Evolutionary conservation across 2,888 invertebrate genomes (phyloP), one percentile per base, ranked within the genome.

Genomic region (Eristalis arbustorum): DNA sequence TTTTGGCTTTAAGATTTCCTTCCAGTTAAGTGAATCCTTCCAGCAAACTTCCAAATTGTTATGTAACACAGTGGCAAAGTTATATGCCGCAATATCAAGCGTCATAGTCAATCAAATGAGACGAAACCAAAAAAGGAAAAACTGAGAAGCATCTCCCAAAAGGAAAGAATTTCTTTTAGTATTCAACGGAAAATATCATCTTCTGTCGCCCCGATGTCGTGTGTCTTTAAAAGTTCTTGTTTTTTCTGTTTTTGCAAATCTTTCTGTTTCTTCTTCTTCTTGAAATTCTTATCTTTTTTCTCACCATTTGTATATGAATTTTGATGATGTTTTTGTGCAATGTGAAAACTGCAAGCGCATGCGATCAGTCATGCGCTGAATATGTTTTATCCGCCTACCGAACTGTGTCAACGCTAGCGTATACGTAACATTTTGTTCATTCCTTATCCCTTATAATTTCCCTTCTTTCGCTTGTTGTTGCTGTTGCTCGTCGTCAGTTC

Each of bases 291-390:
- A 23, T 77, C 42, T 14, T 28, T 59, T 42, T 22, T 40, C 56
- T 77, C 71, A 84, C 64, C 72, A 63, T 63, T 64, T 72, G 67
- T 64, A 84, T 31, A 85, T 56, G 68, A 69, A 77, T 40, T 76
- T 72, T 73, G 37, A 72, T 84, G 79, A 84, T 73, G 62, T 76
- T 84, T 64, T 76, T 82, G 71, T 83, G 87, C 87, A 87, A 75
- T 57, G 72, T 79, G 74, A 87, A 87, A 85, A 87, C 67, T 87
- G 87, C 87, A 87, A 87, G 87, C 87, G 87, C 87, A 87, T 87
- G 87, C 87, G 87, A 87, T 75, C 78, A 87, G 87, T 87, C 87
- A 87, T 87, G 87, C 87, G 87, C 87, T 82, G 82, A 87, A 87
- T 78, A 83, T 78, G 49, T 79, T 82, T 87, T 87, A 87, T 87